Base-by-base conservation (phyloP, 2,797 vertebrate genomes). In the Vireo griseus region DNA sequence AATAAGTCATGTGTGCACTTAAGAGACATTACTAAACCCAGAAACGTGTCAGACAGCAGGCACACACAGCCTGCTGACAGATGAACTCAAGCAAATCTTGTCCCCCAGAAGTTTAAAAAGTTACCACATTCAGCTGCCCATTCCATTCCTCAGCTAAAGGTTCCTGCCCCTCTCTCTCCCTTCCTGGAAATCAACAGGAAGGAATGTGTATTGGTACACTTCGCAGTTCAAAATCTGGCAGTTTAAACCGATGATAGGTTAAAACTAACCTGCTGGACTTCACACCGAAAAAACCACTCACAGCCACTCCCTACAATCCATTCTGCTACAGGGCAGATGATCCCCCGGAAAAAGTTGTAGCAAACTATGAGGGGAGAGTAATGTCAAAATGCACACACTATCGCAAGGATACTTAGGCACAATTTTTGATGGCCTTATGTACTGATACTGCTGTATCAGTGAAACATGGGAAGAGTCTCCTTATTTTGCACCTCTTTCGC, bases 61-160 rank as follows among this genome's bases (percentile, higher is more conserved):
- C 69, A 75, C 73, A 62, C 82, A 28, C 54, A 42, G 39, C 14
- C 50, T 86, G 92, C 24, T 94, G 95, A 95, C 88, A 92, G 94
- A 95, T 22, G 44, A 90, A 95, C 59, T 45, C 50, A 24, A 78
- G n/a, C 80, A 88, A 90, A 42, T 61, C 75, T 79, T 88, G 40
- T 3, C 16, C 31, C 22, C 11, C 5, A 37, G 48, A 45, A 85
- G 42, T 57, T 90, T 11, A 45, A 92, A 83, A 93, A 86, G 90
- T 83, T 88, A 88, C 61, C 42, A 68, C 22, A 66, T 92, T 83
- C 96, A 95, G 83, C 80, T 92, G 83, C 73, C 44, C 92, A 94
- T 94, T 92, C 93, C 93, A 91, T 88, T 92, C 75, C 85, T 62
- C 68, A 50, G 35, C 54, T 79, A 68, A 89, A 79, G 45, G 47